phyloP scores from a whole-genome alignment of 1,140 invertebrate species.

The Drosophila cardini region DNA sequence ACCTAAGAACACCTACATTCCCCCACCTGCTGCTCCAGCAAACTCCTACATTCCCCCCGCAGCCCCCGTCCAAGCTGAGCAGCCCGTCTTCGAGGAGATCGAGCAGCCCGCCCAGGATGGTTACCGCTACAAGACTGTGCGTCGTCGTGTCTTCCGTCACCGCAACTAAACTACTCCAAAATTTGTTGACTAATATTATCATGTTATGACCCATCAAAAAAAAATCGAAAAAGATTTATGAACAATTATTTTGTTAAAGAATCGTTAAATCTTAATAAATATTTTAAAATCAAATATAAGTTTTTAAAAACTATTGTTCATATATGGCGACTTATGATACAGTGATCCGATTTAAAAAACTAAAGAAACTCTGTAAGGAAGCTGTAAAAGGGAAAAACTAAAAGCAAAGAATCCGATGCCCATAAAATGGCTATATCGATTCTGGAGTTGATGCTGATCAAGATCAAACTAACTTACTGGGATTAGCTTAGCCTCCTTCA shows the following conservation, averaged over 20 bases:
- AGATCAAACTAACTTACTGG: too few relatives aligned
- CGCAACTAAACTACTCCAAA: conserved; percentile 57
- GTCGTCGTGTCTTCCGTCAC: conserved; percentile 77
- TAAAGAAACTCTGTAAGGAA: too few relatives aligned
- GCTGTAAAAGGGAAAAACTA: too few relatives aligned
- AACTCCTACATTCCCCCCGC: conserved; percentile 63
- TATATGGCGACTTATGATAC: too few relatives aligned
- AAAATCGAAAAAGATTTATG: neutral
- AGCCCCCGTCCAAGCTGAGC: conserved; percentile 52
- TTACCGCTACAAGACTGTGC: conserved; percentile 80
- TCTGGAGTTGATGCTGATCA: too few relatives aligned
- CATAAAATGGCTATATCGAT: too few relatives aligned
- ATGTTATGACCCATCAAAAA: conserved; percentile 15
- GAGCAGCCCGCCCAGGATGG: conserved; percentile 77
- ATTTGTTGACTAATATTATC: conserved; percentile 67
- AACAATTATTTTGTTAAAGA: conserved; percentile 19
- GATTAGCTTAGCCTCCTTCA: too few relatives aligned
- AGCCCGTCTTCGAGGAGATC: conserved; percentile 63
- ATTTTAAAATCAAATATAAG: neutral
- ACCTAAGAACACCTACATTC: conserved; percentile 69
- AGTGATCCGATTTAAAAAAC: too few relatives aligned
- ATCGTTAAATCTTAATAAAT: neutral
- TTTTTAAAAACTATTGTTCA: too few relatives aligned
- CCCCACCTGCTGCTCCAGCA: conserved; percentile 54
- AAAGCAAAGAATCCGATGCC: too few relatives aligned